Percentiles rank a stretch among this genome's conserved stretches.
Conservation (phyloP, 2,113 vertebrate species). For the Irena cyanogastra region DNA sequence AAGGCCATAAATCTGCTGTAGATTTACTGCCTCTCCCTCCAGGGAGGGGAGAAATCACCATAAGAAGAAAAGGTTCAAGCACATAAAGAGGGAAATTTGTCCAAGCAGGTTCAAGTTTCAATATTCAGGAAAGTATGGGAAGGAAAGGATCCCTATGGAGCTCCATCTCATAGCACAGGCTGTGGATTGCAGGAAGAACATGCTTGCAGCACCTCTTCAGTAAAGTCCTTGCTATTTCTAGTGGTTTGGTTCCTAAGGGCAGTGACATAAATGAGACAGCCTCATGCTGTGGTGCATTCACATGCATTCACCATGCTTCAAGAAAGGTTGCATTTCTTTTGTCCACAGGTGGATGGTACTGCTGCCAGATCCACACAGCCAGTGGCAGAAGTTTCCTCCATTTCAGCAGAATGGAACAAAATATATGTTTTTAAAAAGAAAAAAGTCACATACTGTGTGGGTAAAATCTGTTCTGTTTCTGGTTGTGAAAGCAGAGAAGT, state of each 20-base stretch:
- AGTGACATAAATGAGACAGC: neutral
- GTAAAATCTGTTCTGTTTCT: neutral
- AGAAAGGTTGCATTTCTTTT: neutral
- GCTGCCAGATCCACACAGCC: neutral
- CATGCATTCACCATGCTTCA: too few relatives aligned
- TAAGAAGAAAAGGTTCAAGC: neutral
- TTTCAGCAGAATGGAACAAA: neutral
- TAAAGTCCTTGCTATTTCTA: neutral
- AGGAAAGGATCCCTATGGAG: neutral
- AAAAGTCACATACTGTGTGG: neutral
- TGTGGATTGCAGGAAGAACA: neutral
- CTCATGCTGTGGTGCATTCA: rapidly evolving
- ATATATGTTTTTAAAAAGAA: neutral
- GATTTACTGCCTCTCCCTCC: neutral
- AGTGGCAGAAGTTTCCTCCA: neutral
- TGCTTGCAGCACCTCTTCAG: neutral
- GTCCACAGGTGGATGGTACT: neutral
- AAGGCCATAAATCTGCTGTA: neutral
- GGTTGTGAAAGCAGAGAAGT: neutral
- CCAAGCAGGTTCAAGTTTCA: neutral
- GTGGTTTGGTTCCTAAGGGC: neutral
- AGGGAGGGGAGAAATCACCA: neutral
- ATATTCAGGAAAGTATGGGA: neutral
- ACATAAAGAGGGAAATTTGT: neutral
- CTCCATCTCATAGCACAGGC: neutral